Evolutionary conservation across 2,888 invertebrate species (phyloP), one percentile per base, ranked within the genome.

Genomic region (Temnothorax rugatulus): DNA sequence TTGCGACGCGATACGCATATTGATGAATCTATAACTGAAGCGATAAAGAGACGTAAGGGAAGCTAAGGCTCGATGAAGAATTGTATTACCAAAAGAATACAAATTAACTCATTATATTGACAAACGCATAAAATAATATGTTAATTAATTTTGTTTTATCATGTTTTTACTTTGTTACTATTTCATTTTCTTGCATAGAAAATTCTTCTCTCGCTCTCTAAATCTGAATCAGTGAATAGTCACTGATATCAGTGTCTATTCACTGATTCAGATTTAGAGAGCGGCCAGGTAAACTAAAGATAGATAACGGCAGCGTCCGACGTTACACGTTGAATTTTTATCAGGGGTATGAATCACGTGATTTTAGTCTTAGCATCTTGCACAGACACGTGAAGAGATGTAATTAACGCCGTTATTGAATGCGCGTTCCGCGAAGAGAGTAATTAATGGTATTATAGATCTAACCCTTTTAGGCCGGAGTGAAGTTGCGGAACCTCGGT

Each of bases 371-470:
- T n/a, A 38, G 59, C 47, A 21, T 59, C 59, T 71, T 71, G 59
- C 71, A 57, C 15, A n/a, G 68, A 54, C 41, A 21, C 25, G 47
- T 34, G 59, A 71, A 47, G 47, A 71, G 71, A 38, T 59, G 59
- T 81, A 81, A 81, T 81, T 71, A 81, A 71, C 73, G 34, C 71
- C 41, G 79, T 71, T 47, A 50, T 81, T 81, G 71, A 71, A 47
- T 71, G 47, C 47, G 34, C 38, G 57, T 71, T 47, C 34, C 21
- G 34, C 47, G 25, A 81, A 50, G 34, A 38, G 47, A 71, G 73
- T 81, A 81, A 81, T 81, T 81, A 81, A 81, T 81, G 47, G 47
- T 41, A 38, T 38, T 81, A 71, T 25, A 71, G 73, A 2, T 38
- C 21, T 73, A 59, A 73, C 57, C 71, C 71, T 79, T 79, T 79